Evolutionary conservation across 1,140 invertebrate species (phyloP).

Genomic region (Apis laboriosa): DNA sequence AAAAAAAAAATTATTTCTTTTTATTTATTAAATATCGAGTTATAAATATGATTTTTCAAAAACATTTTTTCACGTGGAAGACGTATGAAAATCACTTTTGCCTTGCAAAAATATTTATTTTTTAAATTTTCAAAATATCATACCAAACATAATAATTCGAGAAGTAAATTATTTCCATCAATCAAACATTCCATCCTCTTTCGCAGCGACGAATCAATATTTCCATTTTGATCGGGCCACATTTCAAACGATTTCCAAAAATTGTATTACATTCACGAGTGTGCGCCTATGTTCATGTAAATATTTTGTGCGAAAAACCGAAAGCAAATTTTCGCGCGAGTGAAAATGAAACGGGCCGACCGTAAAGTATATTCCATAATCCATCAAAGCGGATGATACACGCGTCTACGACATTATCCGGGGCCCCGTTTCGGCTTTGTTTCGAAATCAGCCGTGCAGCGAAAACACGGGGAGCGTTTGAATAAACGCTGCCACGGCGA

Average conservation of each 20-base stretch:
- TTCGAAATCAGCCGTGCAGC: slow-evolving; percentile 52
- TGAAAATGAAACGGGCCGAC: neutral
- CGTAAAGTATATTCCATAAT: slow-evolving; percentile 35
- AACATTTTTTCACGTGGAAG: no score
- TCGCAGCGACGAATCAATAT: no score
- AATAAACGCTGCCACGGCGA: slow-evolving; percentile 55
- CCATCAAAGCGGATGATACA: slow-evolving; percentile 53
- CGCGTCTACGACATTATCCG: slow-evolving; percentile 50
- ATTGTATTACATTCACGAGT: neutral
- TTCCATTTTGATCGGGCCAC: no score
- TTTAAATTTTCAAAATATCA: no score
- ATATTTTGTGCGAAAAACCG: neutral
- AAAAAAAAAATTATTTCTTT: no score
- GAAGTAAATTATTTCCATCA: no score
- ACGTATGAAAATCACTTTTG: no score
- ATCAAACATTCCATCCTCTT: no score
- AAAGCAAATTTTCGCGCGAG: slow-evolving; percentile 3
- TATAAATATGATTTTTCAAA: no score
- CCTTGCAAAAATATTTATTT: no score
- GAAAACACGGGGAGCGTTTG: slow-evolving; percentile 52
- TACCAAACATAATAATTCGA: no score
- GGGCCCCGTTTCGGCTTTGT: slow-evolving; percentile 53
- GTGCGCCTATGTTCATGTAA: neutral
- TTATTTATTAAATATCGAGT: no score
- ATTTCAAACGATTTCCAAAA: neutral